Percentiles rank a stretch among this genome's conserved stretches.
phyloP scores from a whole-genome alignment of 2,797 vertebrate species.

The Bradypus variegatus region DNA sequence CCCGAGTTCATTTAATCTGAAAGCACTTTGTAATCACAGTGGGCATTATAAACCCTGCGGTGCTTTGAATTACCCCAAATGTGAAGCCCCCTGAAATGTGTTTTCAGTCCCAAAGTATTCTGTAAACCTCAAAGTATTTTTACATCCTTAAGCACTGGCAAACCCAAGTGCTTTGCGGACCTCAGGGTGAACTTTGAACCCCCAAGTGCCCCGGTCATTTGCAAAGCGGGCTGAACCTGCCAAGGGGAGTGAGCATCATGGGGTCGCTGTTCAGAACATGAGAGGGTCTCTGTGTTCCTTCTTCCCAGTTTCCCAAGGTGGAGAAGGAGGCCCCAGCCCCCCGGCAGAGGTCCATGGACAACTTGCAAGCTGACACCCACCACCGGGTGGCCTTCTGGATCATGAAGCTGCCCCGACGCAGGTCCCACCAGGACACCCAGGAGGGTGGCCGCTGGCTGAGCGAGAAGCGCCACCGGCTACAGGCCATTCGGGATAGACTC shows the following conservation, averaged over 20 bases:
- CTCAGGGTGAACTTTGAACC: background rate
- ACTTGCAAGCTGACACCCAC: background rate
- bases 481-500: slow-evolving; percentile 67
- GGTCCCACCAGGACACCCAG: slow-evolving; percentile 3
- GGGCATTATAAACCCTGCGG: background rate
- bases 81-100: background rate
- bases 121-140: background rate
- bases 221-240: background rate
- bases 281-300: background rate
- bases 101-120: background rate
- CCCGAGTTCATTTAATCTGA: background rate
- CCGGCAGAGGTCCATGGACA: background rate
- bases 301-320: slow-evolving; percentile 40
- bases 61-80: background rate
- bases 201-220: background rate
- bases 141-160: background rate
- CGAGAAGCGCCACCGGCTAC: slow-evolving; percentile 62
- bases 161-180: background rate
- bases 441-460: slow-evolving; percentile 32
- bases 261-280: background rate
- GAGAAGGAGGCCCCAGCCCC: slow-evolving; percentile 34
- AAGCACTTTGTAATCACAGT: background rate
- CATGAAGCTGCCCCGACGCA: slow-evolving; percentile 55
- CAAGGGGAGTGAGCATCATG: no score
- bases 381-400: slow-evolving; percentile 60